Evolutionary conservation across 2,888 invertebrate species (phyloP).

Genomic region (Brachynemurus nebulosus): DNA sequence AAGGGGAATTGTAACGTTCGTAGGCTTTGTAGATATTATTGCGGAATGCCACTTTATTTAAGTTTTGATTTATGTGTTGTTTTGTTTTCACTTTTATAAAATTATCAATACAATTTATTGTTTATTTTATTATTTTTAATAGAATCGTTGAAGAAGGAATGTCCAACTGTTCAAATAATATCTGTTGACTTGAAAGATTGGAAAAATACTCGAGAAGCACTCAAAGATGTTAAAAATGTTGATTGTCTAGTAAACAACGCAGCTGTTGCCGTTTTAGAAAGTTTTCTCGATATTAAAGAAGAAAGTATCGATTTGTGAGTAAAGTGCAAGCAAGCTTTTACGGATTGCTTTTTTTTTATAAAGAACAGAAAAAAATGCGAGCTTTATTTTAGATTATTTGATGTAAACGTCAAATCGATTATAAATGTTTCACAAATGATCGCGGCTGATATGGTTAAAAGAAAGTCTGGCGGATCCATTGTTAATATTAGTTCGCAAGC

Average conservation of each 20-base stretch:
- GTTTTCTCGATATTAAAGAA: constrained; percentile 53
- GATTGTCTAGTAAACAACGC: constrained; percentile 88
- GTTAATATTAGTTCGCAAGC: constrained; percentile 89
- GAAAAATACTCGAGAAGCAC: constrained; percentile 48
- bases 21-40: no score
- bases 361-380: no score
- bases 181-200: constrained; percentile 63
- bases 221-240: constrained; percentile 47
- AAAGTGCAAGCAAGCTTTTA: no score
- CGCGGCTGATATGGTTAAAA: constrained; percentile 54
- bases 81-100: no score
- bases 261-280: constrained; percentile 52
- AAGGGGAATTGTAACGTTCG: no score
- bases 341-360: no score
- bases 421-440: constrained; percentile 78
- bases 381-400: constrained; percentile 32
- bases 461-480: constrained; percentile 55
- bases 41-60: no score
- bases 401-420: constrained; percentile 72
- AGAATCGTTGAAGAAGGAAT: constrained; percentile 43
- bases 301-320: constrained; percentile 55
- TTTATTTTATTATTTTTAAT: background rate
- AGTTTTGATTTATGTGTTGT: no score
- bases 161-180: constrained; percentile 48
- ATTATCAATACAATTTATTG: no score